Evolutionary conservation across 1,140 invertebrate genomes (phyloP).

Genomic region (Antheraea pernyi): DNA sequence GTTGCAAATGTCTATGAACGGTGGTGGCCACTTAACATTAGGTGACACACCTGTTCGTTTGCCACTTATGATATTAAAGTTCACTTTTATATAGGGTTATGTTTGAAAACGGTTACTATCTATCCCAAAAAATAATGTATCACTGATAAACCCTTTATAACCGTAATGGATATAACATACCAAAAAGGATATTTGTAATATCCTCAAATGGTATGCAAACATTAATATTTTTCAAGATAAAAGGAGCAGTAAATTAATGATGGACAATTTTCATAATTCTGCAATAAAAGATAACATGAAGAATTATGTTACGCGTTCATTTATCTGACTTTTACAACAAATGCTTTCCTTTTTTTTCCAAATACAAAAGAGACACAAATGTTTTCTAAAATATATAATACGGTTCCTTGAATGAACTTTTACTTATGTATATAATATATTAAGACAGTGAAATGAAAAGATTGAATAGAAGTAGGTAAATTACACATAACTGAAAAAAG

Average conservation of each 20-base stretch:
- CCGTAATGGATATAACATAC: background rate
- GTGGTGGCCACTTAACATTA: too few species aligned
- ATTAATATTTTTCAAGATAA: background rate
- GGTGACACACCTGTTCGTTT: too few species aligned
- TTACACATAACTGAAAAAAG: too few species aligned
- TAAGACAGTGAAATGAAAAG: too few species aligned
- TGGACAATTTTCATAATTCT: background rate
- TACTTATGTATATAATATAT: background rate
- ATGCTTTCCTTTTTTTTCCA: background rate
- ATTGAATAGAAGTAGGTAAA: too few species aligned
- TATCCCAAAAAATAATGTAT: background rate
- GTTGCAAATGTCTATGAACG: too few species aligned
- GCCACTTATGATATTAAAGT: too few species aligned
- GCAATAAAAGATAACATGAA: background rate
- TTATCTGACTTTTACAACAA: background rate
- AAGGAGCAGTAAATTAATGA: background rate
- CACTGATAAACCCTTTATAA: background rate
- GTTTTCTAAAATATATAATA: too few species aligned
- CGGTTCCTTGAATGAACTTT: too few species aligned
- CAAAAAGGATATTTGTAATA: background rate
- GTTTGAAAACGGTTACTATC: background rate
- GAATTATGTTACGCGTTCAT: background rate
- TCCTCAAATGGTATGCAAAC: background rate
- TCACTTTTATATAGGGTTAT: background rate
- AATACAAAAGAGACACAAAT: too few species aligned